phyloP scores from a whole-genome alignment of 2,113 vertebrate genomes.

The Mesitornis unicolor region DNA sequence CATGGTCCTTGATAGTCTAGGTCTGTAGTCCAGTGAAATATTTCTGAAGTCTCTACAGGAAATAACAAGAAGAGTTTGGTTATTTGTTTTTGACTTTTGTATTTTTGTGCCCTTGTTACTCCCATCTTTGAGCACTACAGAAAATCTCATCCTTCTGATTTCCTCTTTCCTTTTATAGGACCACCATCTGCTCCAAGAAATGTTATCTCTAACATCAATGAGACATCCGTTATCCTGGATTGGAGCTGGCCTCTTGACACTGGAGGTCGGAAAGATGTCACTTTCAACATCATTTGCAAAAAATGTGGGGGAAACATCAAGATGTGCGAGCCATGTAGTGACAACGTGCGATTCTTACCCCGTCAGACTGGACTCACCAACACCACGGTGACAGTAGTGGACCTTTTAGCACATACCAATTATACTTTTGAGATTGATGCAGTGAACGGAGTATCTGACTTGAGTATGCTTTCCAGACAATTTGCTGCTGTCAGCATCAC shows the following conservation, averaged over 20 bases:
- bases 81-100: not conserved
- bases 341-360: conserved; percentile 88
- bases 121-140: not conserved
- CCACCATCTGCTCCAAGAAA: conserved; percentile 92
- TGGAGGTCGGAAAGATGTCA: conserved; percentile 89
- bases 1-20: not conserved
- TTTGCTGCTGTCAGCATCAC: conserved; percentile 94
- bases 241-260: conserved; percentile 96
- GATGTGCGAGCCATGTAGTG: conserved; percentile 87
- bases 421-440: conserved; percentile 98
- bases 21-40: not conserved
- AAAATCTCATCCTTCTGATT: not conserved
- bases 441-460: conserved; percentile 86
- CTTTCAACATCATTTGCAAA: conserved; percentile 92
- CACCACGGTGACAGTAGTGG: conserved; percentile 90
- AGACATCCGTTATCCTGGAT: conserved; percentile 96
- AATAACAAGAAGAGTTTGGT: conserved; percentile 10
- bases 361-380: conserved; percentile 86
- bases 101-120: not conserved
- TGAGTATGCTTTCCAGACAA: conserved; percentile 80
- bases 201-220: conserved; percentile 97
- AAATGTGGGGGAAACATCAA: conserved; percentile 78
- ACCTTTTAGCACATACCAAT: conserved; percentile 95
- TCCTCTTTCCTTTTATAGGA: conserved; percentile 74
- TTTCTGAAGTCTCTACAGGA: not conserved